phyloP scores from a whole-genome alignment of 2,113 vertebrate species.

The Nycticryphes semicollaris region DNA sequence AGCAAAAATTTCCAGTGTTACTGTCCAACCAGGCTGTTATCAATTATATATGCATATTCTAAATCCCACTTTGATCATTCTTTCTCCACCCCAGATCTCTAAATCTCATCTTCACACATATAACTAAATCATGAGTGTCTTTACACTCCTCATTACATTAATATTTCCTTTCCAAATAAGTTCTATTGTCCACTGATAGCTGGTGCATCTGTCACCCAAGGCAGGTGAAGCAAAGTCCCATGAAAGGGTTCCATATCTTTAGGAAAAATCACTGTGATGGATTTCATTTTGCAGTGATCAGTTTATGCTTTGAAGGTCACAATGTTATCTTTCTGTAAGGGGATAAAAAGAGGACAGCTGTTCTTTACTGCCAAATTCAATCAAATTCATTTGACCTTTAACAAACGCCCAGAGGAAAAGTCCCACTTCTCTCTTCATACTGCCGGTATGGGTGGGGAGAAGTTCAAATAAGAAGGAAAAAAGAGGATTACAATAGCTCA shows the following conservation, averaged over 20 bases:
- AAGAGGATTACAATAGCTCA: not conserved
- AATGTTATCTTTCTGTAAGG: not conserved
- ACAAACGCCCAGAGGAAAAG: not conserved
- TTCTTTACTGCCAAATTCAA: not conserved
- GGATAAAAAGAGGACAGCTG: not conserved
- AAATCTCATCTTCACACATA: not conserved
- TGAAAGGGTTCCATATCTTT: not conserved
- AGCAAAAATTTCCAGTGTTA: not conserved
- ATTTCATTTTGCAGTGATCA: not conserved
- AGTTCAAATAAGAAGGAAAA: not conserved
- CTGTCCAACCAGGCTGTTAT: not conserved
- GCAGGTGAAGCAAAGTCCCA: not conserved
- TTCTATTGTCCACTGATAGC: not conserved
- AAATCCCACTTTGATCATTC: not conserved
- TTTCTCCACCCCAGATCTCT: not conserved
- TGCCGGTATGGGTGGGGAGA: not conserved
- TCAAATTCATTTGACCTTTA: not conserved
- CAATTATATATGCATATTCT: not conserved
- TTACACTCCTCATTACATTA: not conserved
- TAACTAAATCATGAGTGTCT: not conserved
- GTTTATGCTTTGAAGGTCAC: not conserved
- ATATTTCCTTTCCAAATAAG: not conserved
- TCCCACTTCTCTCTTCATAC: not conserved
- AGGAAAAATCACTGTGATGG: not conserved
- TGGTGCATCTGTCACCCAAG: not conserved